Conservation (phyloP, 2,888 invertebrate genomes). For the Sphaerophoria rueppellii region DNA sequence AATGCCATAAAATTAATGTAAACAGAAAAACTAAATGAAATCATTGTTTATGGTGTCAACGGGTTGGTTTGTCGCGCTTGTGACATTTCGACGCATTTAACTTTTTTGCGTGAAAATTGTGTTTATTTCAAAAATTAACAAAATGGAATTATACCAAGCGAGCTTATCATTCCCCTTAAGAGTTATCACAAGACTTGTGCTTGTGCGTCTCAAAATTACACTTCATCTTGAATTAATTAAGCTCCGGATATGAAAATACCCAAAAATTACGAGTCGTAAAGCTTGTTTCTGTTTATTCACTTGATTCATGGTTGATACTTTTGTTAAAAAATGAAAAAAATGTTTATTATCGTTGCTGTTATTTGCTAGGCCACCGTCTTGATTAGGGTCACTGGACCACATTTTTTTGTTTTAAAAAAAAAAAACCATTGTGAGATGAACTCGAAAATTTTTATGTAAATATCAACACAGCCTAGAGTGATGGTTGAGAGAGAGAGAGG, state of each 20-base stretch:
- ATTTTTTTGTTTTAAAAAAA: conserved; percentile 7
- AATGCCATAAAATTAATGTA: background rate
- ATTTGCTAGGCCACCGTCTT: background rate
- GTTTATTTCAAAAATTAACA: no score
- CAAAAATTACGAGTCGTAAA: background rate
- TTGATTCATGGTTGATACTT: background rate
- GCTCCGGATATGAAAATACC: conserved; percentile 9
- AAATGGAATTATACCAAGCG: no score
- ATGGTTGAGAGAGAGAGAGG: background rate
- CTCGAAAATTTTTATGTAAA: conserved; percentile 13
- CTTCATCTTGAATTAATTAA: conserved; percentile 4
- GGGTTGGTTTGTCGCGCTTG: background rate
- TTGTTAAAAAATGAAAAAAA: background rate
- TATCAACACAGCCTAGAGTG: conserved; percentile 10
- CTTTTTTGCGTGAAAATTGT: no score
- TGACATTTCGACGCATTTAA: background rate
- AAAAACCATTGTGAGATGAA: conserved; percentile 9
- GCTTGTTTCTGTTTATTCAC: background rate
- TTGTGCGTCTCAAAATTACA: background rate
- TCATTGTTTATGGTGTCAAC: background rate
- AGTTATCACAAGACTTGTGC: background rate
- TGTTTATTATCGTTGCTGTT: background rate
- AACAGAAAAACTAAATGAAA: background rate
- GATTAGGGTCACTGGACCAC: conserved; percentile 25
- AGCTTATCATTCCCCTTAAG: no score